These are phyloP conservation scores for Gortyna flavago DNA, from an alignment of 2,888 invertebrate species.

Conservation along the genomic window DNA sequence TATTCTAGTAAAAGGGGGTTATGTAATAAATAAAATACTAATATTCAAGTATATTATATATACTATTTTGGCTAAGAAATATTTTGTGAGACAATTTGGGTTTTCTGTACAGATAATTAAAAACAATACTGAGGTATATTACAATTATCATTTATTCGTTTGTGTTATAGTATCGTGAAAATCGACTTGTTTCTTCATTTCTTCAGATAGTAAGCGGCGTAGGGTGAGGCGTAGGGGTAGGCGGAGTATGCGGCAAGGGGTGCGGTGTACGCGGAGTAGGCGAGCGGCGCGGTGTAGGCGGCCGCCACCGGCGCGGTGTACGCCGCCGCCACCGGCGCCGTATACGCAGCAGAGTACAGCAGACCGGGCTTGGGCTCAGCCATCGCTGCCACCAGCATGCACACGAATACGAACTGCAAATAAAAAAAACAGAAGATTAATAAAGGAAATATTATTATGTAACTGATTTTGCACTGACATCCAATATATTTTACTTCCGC, in stretches of 20 bases:
- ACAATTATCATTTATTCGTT: constrained; percentile 30
- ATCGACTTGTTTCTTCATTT: constrained; percentile 35
- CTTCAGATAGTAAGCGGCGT: constrained; percentile 71
- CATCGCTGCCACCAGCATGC: constrained; percentile 83
- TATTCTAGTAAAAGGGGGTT: background rate
- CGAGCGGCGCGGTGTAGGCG: constrained; percentile 83
- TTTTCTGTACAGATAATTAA: background rate
- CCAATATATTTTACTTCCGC: background rate
- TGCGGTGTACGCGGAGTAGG: constrained; percentile 78
- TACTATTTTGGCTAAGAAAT: background rate
- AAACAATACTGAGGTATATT: constrained; percentile 7
- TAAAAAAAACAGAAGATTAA: constrained; percentile 17
- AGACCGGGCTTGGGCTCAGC: constrained; percentile 73
- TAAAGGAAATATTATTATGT: constrained; percentile 62
- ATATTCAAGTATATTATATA: background rate
- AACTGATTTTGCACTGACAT: constrained; percentile 66
- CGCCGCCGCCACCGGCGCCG: constrained; percentile 75
- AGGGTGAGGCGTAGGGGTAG: constrained; percentile 74
- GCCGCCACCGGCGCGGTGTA: constrained; percentile 80
- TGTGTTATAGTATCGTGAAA: background rate
- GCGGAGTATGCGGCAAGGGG: constrained; percentile 75
- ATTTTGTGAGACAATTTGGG: background rate
- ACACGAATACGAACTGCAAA: constrained; percentile 85
- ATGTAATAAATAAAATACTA: background rate
- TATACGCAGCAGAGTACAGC: constrained; percentile 69